Evolutionary conservation across 1,140 invertebrate genomes (phyloP), one percentile per base, ranked within the genome.

Genomic region (Fopius arisanus): DNA sequence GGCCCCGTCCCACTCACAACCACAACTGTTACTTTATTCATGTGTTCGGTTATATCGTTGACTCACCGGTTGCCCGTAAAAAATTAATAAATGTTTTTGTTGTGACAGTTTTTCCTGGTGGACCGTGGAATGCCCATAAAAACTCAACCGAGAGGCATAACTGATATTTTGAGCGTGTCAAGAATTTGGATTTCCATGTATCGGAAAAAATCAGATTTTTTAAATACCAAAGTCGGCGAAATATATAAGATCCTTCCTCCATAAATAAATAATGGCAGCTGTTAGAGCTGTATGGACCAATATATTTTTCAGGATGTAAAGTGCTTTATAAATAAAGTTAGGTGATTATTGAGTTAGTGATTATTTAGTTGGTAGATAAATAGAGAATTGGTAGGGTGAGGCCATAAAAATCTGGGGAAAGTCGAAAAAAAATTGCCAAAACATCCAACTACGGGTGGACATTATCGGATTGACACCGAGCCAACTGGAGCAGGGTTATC

Each of bases 1-100:
- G 74, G 19, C 70, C 70, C 70, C 74, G 70, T 72, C 23, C 69
- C 43, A 51, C 71, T 73, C 21, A 23, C 12, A 65, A 14, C 5
- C 29, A 16, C 12, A 29, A 33, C 28, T 5, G 6, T 14, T 62
- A 23, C 26, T 26, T 29, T 31, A 65, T 14, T 62, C 54, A 28
- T 62, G 43, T 16, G 54, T 29, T 16, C 29, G 26, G 6, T 65
- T 65, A 65, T 28, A 59, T 59, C 23, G 54, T 59, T 59, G 54
- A 59, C 54, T 59, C 54, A 59, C 23, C 4, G 23, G 1, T 59
- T 5, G 1, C 7, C 26, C 19, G 23, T 59, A 59, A 59, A 59
- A 59, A 59, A 59, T 48, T 48, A 48, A 43, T 43, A 43, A 48
- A 48, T 48, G n/a, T 48, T 12, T n/a, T 48, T 48, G 14, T 48